These are phyloP conservation scores for Cricetomys ansorgei DNA, from an alignment of 2,113 vertebrate species.

Conservation along the genomic window DNA sequence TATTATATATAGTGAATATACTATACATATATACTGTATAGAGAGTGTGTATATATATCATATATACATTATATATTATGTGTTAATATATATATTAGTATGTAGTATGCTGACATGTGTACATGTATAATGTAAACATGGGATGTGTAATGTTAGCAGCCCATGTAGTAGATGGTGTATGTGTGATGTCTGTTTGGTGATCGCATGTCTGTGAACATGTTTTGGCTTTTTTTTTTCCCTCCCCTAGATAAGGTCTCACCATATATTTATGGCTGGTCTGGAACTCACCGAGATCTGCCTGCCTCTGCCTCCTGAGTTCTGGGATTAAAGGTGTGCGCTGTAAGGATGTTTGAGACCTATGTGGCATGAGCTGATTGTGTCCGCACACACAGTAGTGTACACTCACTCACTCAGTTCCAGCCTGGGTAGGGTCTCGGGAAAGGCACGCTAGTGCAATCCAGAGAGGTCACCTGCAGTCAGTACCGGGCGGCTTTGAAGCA, in stretches of 20 bases:
- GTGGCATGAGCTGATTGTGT: neutral
- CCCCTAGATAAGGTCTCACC: neutral
- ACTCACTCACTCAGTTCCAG: too few relatives aligned
- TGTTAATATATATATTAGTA: neutral
- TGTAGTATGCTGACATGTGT: neutral
- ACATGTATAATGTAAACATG: neutral
- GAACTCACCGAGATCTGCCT: neutral
- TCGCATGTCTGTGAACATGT: neutral
- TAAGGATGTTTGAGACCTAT: too few relatives aligned
- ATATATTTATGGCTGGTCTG: neutral
- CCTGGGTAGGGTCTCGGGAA: neutral
- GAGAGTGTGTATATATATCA: neutral
- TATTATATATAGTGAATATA: too few relatives aligned
- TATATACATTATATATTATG: neutral
- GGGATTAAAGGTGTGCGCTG: neutral
- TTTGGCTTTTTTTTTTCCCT: neutral
- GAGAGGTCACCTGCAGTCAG: neutral
- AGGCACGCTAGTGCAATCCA: accelerated
- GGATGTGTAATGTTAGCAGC: neutral
- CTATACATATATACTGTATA: too few relatives aligned
- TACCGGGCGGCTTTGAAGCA: neutral
- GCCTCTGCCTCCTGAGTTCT: neutral
- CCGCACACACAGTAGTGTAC: neutral
- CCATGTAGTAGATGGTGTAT: neutral
- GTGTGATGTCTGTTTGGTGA: neutral